These are phyloP conservation scores for Talpa occidentalis DNA, from an alignment of 2,113 vertebrate genomes.

Conservation along the genomic window DNA sequence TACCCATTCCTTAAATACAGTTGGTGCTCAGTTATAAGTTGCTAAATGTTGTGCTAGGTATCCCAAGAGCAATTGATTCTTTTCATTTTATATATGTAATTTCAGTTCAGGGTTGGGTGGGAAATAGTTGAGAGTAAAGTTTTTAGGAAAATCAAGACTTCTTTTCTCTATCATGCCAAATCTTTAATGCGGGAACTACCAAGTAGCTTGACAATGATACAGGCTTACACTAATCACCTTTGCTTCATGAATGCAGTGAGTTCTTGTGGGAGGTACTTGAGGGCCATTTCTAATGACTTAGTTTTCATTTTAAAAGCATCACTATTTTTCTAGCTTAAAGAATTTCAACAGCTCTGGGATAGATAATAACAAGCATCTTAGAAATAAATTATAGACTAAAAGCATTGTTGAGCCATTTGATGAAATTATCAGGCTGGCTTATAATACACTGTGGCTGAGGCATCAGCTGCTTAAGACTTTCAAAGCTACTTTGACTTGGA, in stretches of 20 bases:
- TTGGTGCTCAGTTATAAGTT: background rate
- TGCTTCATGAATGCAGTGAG: constrained; percentile 1
- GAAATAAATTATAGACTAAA: constrained; percentile 55
- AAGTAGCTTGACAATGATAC: background rate
- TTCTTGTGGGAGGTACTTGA: background rate
- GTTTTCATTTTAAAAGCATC: constrained; percentile 44
- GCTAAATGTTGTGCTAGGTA: background rate
- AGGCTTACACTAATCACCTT: constrained; percentile 34
- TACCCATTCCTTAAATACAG: background rate
- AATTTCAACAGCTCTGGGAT: constrained; percentile 46
- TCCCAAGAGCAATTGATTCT: background rate
- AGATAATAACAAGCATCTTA: constrained; percentile 46
- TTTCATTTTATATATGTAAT: background rate
- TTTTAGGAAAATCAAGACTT: background rate
- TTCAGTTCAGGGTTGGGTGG: background rate
- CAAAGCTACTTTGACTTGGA: background rate
- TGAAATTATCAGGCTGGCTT: constrained; percentile 43
- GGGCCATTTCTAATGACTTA: background rate
- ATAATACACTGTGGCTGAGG: background rate
- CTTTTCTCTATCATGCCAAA: background rate
- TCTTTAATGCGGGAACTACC: background rate
- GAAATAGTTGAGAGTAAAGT: background rate
- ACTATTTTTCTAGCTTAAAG: constrained; percentile 58
- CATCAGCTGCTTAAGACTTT: background rate
- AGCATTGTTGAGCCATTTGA: constrained; percentile 27